Conservation (phyloP, 2,113 vertebrate genomes). For the Gallinago jamesoni region DNA sequence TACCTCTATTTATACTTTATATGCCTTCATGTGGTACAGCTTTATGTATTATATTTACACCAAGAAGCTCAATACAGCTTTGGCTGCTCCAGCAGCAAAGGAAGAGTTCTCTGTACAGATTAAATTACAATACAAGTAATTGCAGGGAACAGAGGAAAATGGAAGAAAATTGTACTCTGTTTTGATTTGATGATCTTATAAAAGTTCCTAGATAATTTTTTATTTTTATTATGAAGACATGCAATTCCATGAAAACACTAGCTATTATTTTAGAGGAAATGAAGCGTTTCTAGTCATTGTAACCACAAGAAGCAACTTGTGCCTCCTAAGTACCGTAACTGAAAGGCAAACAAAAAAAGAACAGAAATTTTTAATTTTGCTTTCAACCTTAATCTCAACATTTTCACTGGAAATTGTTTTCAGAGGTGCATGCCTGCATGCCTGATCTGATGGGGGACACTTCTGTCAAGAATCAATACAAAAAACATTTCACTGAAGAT, state of each 20-base stretch:
- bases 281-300: not conserved
- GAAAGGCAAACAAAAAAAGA: not conserved
- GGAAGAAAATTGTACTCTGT: not conserved
- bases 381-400: not conserved
- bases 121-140: not conserved
- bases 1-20: not conserved
- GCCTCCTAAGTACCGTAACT: not conserved
- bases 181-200: not conserved
- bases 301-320: not conserved
- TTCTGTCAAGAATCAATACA: not conserved
- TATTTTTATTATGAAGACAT: not conserved
- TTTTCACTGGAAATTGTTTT: not conserved
- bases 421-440: not conserved
- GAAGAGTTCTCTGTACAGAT: not conserved
- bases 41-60: not conserved
- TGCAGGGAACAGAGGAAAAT: not conserved
- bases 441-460: not conserved
- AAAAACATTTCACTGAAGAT: not conserved
- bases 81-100: not conserved
- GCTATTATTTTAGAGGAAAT: not conserved
- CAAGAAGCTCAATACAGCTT: not conserved
- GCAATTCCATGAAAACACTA: not conserved
- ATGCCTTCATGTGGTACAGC: not conserved
- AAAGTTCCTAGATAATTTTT: not conserved
- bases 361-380: not conserved